Evolutionary conservation across 1,140 invertebrate species (phyloP).

Genomic region (Ephestia elutella): DNA sequence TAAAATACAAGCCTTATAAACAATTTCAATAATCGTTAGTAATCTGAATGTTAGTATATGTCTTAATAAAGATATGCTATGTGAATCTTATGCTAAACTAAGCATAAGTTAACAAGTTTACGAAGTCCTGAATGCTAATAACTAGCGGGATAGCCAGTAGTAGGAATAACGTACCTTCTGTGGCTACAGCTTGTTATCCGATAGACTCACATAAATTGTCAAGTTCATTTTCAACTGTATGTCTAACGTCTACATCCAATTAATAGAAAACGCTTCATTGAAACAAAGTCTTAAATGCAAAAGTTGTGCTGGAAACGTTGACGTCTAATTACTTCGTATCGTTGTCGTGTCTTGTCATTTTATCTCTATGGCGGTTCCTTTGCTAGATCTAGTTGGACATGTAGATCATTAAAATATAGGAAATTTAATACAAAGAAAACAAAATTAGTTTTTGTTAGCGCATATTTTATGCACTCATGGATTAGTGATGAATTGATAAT

Average conservation of each 20-base stretch:
- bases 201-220: not conserved
- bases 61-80: no score
- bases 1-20: no score
- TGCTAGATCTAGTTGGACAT: not conserved
- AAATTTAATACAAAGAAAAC: no score
- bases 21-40: no score
- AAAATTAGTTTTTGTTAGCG: no score
- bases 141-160: not conserved
- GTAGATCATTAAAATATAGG: no score
- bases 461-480: no score
- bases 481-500: no score
- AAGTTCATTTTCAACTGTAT: not conserved
- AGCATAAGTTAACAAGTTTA: not conserved
- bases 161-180: not conserved
- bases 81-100: not conserved
- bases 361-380: not conserved
- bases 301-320: not conserved
- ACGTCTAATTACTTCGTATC: not conserved
- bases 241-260: conserved; percentile 1
- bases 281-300: not conserved
- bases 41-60: not conserved
- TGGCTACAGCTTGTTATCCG: not conserved
- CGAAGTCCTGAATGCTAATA: not conserved
- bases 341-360: not conserved
- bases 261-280: not conserved